A percentile compares a stretch with the other conserved stretches of the same genome.
These are phyloP conservation scores for Pteropus rufus DNA, from an alignment of 2,797 vertebrate genomes.

Conservation along the genomic window DNA sequence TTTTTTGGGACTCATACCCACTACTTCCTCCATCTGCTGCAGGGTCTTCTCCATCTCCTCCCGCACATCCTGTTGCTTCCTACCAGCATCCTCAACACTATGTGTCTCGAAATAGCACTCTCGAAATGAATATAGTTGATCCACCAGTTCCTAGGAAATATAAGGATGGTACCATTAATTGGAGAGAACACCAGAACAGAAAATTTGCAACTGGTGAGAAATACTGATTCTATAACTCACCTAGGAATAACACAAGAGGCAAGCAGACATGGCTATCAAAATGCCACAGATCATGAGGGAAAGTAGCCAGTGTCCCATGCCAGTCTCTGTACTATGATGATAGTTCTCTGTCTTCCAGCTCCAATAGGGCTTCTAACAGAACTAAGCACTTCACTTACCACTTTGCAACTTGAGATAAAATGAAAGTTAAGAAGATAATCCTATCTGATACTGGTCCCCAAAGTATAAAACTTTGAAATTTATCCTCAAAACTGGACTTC, in stretches of 20 bases:
- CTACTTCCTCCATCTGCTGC: constrained; percentile 85
- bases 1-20: constrained; percentile 78
- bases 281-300: neutral
- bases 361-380: neutral
- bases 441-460: neutral
- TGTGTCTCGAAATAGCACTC: constrained; percentile 92
- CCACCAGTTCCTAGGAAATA: constrained; percentile 87
- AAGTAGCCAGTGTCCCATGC: neutral
- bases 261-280: neutral
- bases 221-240: neutral
- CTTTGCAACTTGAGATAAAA: constrained; percentile 16
- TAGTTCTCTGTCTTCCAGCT: neutral
- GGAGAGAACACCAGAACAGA: neutral
- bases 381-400: neutral
- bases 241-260: neutral
- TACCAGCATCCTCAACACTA: constrained; percentile 86
- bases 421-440: neutral
- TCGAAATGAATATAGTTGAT: constrained; percentile 89
- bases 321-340: neutral
- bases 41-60: constrained; percentile 86
- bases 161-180: neutral
- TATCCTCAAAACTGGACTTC: constrained; percentile 24
- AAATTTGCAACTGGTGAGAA: neutral
- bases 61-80: constrained; percentile 87
- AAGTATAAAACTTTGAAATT: constrained; percentile 3